Evolutionary conservation across 2,797 vertebrate genomes (phyloP), one percentile per base, ranked within the genome.

Genomic region (Rhincodon typus): DNA sequence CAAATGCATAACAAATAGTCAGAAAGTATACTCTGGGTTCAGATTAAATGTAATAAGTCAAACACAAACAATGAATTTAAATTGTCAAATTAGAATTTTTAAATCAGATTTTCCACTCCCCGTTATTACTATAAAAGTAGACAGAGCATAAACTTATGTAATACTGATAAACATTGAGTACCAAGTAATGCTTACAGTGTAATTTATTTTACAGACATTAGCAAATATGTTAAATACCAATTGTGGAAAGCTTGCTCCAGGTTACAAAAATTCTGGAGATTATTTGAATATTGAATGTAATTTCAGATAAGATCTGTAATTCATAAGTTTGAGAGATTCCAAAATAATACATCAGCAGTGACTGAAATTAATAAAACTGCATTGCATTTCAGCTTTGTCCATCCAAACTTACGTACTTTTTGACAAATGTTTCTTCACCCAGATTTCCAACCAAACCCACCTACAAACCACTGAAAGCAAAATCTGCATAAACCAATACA

Each of bases 261-360:
- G 69, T 93, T 93, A 93, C 90, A 93, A 69, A 69, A 69, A n/a
- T 7, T 93, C 50, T 34, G n/a, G 21, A 25, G n/a, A n/a, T 69
- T 93, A 91, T 67, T 67, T 93, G 66, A 69, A 93, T 69, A 93
- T 42, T 93, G 23, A 69, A 93, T 69, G 67, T 69, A 93, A 69
- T n/a, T 93, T 23, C 34, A 93, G 7, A 19, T 91, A 42, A 42
- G 25, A n/a, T 25, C 17, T 67, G 1, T 21, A 8, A 19, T 67
- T 38, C n/a, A 23, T 50, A n/a, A 93, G 10, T 23, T 93, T 93
- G 62, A 93, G n/a, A 91, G 88, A 42, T 67, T 93, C 67, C 19
- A 5, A 67, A 93, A n/a, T 27, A 93, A 67, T 69, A 69, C 38
- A 62, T 69, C n/a, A 93, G 34, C 30, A 67, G 90, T 93, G 66